These are phyloP conservation scores for Platalea minor DNA, from an alignment of 2,797 vertebrate species.

Conservation along the genomic window DNA sequence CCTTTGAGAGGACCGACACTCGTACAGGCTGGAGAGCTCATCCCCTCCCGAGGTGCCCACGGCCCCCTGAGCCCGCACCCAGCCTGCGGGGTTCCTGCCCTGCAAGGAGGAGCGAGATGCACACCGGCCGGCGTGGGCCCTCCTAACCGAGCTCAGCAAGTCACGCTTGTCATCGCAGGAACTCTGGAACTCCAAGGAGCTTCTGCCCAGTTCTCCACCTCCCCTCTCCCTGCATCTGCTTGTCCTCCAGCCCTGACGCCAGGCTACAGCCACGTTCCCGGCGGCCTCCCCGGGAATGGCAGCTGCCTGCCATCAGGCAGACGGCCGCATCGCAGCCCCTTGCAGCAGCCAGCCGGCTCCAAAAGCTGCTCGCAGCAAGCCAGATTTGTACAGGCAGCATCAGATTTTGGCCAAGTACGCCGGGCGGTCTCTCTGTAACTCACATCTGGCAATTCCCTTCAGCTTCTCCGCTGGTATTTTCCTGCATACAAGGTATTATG, in stretches of 20 bases:
- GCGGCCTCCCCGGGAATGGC: neutral
- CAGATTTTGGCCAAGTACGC: neutral
- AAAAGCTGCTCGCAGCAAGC: neutral
- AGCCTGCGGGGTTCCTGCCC: neutral
- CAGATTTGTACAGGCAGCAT: neutral
- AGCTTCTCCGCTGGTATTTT: neutral
- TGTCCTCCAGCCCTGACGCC: neutral
- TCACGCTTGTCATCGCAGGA: rapidly evolving
- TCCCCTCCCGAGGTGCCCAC: rapidly evolving
- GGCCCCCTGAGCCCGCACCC: neutral
- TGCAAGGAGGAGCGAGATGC: neutral
- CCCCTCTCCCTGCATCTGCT: neutral
- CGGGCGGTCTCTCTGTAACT: neutral
- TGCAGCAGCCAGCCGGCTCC: neutral
- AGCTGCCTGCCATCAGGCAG: neutral
- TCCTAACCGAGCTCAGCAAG: neutral
- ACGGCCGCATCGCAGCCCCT: neutral
- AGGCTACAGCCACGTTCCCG: neutral
- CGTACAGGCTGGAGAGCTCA: rapidly evolving
- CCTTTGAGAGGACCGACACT: neutral
- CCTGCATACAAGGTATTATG: neutral
- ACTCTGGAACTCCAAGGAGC: neutral
- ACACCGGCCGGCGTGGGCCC: rapidly evolving
- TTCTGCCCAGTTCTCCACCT: neutral
- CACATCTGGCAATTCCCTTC: neutral